Base-by-base conservation (phyloP, 2,113 vertebrate species). In the Anguilla rostrata region DNA sequence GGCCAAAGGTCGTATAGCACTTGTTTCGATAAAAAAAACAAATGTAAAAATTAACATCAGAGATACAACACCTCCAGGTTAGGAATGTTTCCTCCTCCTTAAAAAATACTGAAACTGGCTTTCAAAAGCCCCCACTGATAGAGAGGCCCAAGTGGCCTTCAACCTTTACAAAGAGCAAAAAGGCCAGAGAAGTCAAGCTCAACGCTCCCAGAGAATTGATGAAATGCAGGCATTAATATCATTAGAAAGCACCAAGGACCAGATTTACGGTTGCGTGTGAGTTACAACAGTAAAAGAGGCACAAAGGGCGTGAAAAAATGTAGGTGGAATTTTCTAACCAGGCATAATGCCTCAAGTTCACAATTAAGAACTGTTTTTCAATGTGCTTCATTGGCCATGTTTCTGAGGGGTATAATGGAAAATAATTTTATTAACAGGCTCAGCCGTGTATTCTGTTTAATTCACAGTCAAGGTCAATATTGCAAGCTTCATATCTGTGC, bases 261-360 rank as follows among this genome's bases (percentile, higher is more conserved):
- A 75, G n/a, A 75, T 75, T 75, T 75, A 75, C 9, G 71, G 26
- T 75, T 75, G 71, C 71, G 26, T 75, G 71, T 75, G 71, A 75
- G 71, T 34, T 75, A 2, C 71, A 34, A 75, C 26, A 26, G 71
- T 75, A 75, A 75, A 75, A 75, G 71, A 29, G 71, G 71, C 71
- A 26, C 71, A 1, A 34, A 75, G 71, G 71, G n/a, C 71, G 3
- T 26, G 11, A 12, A 75, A 34, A 75, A 29, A 75, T 75, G 71
- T 12, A 34, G 9, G n/a, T 75, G 71, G 71, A 34, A 75, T 75
- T 75, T 75, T 1, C n/a, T 75, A 75, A 75, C 26, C 26, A 34
- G 71, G 26, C n/a, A 34, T 34, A 75, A 75, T 75, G 71, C n/a
- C 26, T 75, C 26, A 75, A 75, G 34, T n/a, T 12, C n/a, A 34